Base-by-base conservation (phyloP, 2,113 vertebrate species). In the Lophura nycthemera region DNA sequence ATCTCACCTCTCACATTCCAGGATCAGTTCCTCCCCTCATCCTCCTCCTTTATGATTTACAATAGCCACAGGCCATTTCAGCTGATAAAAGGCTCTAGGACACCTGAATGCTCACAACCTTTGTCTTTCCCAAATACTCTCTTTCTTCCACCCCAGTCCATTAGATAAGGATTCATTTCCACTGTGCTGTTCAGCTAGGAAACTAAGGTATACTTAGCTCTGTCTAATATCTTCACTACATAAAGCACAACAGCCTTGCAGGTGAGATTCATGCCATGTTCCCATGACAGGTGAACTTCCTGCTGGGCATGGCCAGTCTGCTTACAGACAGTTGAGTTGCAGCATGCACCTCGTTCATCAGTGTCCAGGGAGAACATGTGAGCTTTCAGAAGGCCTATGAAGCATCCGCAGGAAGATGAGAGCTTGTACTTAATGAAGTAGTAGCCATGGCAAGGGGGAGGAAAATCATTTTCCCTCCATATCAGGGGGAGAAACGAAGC, bases 1-100 rank as follows among this genome's bases (percentile, higher is more conserved):
- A 92, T 96, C 95, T 95, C 88, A 60, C 38, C 76, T 94, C 90
- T 94, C 86, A 34, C 95, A 95, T 96, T 96, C 93, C 90, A 69
- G 70, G 73, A 88, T 59, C 88, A 11, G 93, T 75, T 88, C 92
- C 93, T 92, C 59, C 87, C 87, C 84, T 82, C 50, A 19, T 73
- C 72, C 93, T 96, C 34, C 90, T 93, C 47, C 43, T 86, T 17
- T 72, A 36, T 86, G 83, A 86, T 95, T 94, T 96, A 86, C 80
- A 88, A 67, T 67, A 75, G 86, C 96, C 11, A 5, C 72, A n/a
- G 83, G 86, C 34, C 94, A 16, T 75, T 83, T 69, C 72, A 50
- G 90, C 72, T 91, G 79, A 90, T 83, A 94, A 94, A 70, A 92
- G 83, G 60, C 6, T 0, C 69, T 71, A 1, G 0, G 8, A 36